These are phyloP conservation scores for Halcyon badia DNA, from an alignment of 2,797 vertebrate species.

Conservation along the genomic window DNA sequence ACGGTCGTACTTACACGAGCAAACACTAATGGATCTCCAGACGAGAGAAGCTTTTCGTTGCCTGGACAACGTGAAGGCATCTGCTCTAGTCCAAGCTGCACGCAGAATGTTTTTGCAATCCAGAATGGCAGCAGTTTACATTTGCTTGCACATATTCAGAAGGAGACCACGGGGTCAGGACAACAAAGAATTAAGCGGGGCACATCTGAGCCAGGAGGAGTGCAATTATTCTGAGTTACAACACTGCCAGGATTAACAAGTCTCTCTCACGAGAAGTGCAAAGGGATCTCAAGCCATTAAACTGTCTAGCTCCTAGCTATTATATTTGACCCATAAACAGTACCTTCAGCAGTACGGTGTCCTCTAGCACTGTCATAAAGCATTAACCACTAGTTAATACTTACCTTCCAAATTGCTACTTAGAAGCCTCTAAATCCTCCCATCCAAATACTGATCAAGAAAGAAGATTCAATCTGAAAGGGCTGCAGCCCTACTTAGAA, in stretches of 20 bases:
- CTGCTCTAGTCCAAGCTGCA: not conserved
- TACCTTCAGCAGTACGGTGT: constrained; percentile 39
- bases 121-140: not conserved
- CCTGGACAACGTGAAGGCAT: not conserved
- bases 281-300: constrained; percentile 52
- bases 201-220: not conserved
- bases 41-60: not conserved
- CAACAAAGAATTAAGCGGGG: not conserved
- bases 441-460: not conserved
- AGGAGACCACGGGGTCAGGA: not conserved
- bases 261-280: not conserved
- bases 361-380: constrained; percentile 57
- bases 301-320: constrained; percentile 21
- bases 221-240: constrained; percentile 27
- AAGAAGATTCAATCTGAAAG: not conserved
- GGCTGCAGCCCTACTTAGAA: not conserved
- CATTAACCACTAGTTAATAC: constrained; percentile 31
- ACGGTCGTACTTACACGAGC: not conserved
- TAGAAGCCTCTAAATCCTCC: not conserved
- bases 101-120: not conserved
- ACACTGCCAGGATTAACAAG: not conserved
- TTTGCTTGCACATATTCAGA: constrained; percentile 4
- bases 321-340: constrained; percentile 51
- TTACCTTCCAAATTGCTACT: not conserved
- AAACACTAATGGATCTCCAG: not conserved